phyloP scores from a whole-genome alignment of 2,888 invertebrate genomes.

The Sarcophaga subvicina region DNA sequence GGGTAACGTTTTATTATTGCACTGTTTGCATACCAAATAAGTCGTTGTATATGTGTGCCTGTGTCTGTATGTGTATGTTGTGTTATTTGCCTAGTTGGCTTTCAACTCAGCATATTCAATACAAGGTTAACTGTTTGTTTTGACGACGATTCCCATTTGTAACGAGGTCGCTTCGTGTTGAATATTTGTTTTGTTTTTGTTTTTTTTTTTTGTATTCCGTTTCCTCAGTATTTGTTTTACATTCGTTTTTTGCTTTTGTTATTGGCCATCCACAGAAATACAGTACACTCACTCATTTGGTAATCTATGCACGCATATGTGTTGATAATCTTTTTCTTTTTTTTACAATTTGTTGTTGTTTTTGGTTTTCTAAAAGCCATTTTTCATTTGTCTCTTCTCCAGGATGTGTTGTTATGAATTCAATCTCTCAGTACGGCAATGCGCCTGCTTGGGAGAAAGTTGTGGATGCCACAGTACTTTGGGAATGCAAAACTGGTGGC shows the following conservation, averaged over 20 bases:
- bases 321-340: conserved; percentile 43
- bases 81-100: conserved; percentile 58
- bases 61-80: conserved; percentile 28
- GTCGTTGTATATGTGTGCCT: conserved; percentile 26
- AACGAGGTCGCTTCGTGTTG: conserved; percentile 61
- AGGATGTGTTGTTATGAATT: neutral
- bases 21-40: conserved; percentile 68
- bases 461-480: conserved; percentile 34
- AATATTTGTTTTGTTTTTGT: neutral
- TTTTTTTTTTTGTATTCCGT: neutral
- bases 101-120: conserved; percentile 65
- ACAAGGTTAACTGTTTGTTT: conserved; percentile 70
- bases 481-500: neutral
- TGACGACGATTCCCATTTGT: conserved; percentile 61
- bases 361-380: conserved; percentile 29
- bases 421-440: neutral
- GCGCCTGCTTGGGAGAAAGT: conserved; percentile 22
- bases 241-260: conserved; percentile 8
- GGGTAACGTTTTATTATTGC: conserved; percentile 14
- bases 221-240: too few relatives aligned
- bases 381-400: conserved; percentile 33
- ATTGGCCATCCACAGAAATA: conserved; percentile 22
- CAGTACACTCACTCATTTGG: conserved; percentile 67
- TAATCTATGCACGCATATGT: conserved; percentile 68
- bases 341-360: conserved; percentile 7